These are phyloP conservation scores for Poecile montanus DNA, from an alignment of 2,797 vertebrate genomes.

Conservation along the genomic window DNA sequence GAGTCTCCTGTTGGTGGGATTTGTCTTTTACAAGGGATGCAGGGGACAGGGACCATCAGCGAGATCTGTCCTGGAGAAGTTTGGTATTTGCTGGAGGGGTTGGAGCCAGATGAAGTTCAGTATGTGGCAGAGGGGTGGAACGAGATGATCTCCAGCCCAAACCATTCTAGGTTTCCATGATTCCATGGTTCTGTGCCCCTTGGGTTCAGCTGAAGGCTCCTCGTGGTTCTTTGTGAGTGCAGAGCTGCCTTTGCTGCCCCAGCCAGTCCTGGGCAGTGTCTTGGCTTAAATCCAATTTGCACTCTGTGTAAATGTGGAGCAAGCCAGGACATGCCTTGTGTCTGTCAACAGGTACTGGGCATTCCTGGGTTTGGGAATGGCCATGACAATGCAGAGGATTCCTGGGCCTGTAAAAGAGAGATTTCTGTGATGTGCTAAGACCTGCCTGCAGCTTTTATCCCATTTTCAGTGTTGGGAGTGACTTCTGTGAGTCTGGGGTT, in stretches of 20 bases:
- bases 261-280: background rate
- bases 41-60: background rate
- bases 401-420: background rate
- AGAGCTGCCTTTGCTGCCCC: background rate
- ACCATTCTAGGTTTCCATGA: background rate
- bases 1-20: background rate
- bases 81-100: background rate
- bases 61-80: background rate
- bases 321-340: background rate
- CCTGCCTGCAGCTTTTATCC: background rate
- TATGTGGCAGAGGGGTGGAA: background rate
- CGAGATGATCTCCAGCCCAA: background rate
- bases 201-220: background rate
- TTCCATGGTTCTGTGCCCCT: background rate
- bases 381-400: background rate
- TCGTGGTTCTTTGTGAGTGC: background rate
- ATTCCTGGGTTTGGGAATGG: background rate
- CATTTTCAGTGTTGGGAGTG: background rate
- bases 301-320: background rate
- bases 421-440: background rate
- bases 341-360: background rate
- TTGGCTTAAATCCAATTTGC: background rate
- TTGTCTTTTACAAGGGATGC: fast-evolving
- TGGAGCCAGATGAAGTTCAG: background rate
- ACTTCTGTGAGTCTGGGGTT: background rate